Conservation (phyloP, 2,888 invertebrate genomes). For the Trisateles emortualis region DNA sequence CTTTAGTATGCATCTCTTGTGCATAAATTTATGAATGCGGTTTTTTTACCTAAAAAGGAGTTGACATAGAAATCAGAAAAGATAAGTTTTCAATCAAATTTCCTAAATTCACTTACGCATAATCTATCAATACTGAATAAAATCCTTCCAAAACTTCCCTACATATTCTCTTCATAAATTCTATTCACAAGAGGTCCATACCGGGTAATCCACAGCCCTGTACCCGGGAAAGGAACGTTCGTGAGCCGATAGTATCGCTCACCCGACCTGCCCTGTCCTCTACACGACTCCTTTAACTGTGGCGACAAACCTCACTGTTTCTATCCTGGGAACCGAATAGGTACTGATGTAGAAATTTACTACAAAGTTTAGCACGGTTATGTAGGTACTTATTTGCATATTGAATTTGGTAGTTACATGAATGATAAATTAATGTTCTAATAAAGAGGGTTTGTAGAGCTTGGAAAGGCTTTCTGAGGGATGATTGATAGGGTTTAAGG, state of each 20-base stretch:
- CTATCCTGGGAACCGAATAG: constrained; percentile 43
- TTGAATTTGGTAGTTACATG: constrained; percentile 10
- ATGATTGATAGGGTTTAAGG: neutral
- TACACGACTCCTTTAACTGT: constrained; percentile 53
- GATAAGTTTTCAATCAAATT: neutral
- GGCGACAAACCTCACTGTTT: constrained; percentile 46
- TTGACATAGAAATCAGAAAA: too few relatives aligned
- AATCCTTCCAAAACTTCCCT: neutral
- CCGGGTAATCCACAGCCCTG: constrained; percentile 31
- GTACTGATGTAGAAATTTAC: constrained; percentile 3
- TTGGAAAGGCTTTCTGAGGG: neutral
- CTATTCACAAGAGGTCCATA: neutral
- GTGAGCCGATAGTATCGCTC: constrained; percentile 75
- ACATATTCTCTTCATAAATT: neutral
- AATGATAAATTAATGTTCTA: constrained; percentile 7
- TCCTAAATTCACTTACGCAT: neutral
- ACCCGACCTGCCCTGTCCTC: constrained; percentile 72
- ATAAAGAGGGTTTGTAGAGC: neutral
- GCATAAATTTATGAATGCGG: too few relatives aligned
- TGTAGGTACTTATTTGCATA: constrained; percentile 9
- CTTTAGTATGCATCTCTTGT: too few relatives aligned
- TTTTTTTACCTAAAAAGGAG: too few relatives aligned
- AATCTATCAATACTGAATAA: neutral
- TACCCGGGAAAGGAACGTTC: constrained; percentile 43
- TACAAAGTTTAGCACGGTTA: neutral